phyloP scores from a whole-genome alignment of 2,797 vertebrate species.

The Falco cherrug region DNA sequence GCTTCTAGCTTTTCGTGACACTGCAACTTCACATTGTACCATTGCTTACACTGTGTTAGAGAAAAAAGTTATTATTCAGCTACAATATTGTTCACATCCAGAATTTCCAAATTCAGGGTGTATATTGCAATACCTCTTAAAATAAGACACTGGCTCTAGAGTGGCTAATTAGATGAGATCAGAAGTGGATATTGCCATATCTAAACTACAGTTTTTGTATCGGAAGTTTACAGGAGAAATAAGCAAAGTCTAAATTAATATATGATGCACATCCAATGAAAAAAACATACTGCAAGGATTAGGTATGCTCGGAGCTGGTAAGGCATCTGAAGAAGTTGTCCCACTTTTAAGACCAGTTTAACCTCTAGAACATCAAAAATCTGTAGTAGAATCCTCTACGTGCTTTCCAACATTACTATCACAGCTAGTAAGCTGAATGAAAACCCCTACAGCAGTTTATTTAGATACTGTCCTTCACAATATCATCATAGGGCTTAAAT shows the following conservation, averaged over 20 bases:
- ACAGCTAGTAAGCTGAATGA: not conserved
- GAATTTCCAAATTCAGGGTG: not conserved
- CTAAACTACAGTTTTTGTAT: not conserved
- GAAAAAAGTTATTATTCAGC: not conserved
- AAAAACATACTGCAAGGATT: not conserved
- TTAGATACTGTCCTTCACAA: not conserved
- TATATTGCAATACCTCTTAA: not conserved
- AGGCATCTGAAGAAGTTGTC: not conserved
- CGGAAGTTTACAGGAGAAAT: not conserved
- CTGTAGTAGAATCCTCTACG: not conserved
- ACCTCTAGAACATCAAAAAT: not conserved
- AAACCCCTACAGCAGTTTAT: not conserved
- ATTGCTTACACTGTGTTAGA: not conserved
- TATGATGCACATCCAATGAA: not conserved
- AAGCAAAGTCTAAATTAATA: not conserved
- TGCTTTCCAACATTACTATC: not conserved
- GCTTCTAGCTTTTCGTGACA: not conserved
- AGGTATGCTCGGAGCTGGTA: not conserved
- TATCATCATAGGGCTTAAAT: not conserved
- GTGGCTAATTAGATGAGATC: not conserved
- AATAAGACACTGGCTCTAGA: not conserved
- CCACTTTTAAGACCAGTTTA: not conserved
- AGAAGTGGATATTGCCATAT: not conserved
- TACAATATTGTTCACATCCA: rapidly evolving
- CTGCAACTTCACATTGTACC: not conserved